Percentiles rank a stretch among this genome's conserved stretches.
These are phyloP conservation scores for Urophycis tenuis DNA, from an alignment of 2,797 vertebrate species.

Conservation along the genomic window DNA sequence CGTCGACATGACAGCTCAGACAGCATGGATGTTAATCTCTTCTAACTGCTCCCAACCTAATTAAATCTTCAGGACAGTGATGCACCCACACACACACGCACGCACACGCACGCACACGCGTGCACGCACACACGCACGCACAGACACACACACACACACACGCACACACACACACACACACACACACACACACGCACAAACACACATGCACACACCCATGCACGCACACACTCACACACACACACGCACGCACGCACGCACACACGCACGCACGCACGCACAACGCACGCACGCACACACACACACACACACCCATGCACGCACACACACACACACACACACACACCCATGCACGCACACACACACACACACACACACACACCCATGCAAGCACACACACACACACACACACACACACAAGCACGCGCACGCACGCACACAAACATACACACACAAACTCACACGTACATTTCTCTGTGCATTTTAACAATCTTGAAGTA, in stretches of 20 bases:
- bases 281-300: background rate
- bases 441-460: background rate
- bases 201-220: background rate
- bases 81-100: slow-evolving; percentile 9
- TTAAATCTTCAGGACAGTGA: slow-evolving; percentile 64
- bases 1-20: slow-evolving; percentile 66
- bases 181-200: background rate
- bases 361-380: background rate
- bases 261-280: background rate
- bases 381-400: background rate
- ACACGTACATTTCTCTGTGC: background rate
- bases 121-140: background rate
- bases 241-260: background rate
- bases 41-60: slow-evolving; percentile 67
- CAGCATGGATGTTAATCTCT: slow-evolving; percentile 68
- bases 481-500: slow-evolving; percentile 42
- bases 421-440: background rate
- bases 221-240: slow-evolving; percentile 5
- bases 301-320: background rate
- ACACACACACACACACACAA: background rate
- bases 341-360: slow-evolving; percentile 1
- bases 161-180: background rate
- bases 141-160: background rate
- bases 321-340: background rate
- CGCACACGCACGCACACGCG: slow-evolving; percentile 7